These are phyloP conservation scores for Sebastes umbrosus DNA, from an alignment of 2,797 vertebrate genomes.

Conservation along the genomic window DNA sequence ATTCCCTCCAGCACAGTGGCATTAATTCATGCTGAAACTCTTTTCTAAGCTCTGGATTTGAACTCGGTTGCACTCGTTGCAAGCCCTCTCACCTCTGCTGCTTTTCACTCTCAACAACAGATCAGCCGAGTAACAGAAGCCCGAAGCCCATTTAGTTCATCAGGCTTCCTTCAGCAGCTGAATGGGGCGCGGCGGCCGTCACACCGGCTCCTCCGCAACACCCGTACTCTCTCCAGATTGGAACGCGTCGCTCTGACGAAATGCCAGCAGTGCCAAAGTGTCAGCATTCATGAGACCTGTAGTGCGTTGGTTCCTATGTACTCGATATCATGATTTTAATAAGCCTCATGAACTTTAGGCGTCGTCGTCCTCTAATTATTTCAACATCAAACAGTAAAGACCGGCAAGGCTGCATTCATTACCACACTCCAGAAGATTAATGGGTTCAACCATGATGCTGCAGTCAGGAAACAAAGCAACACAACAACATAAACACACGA, in stretches of 20 bases:
- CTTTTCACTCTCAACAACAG: constrained; percentile 45
- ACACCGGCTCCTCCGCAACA: constrained; percentile 2
- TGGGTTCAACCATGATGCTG: constrained; percentile 45
- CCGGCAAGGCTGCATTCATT: constrained; percentile 61
- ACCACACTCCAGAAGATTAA: constrained; percentile 70
- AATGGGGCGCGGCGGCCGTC: not conserved
- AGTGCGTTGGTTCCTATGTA: constrained; percentile 9
- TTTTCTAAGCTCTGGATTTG: constrained; percentile 58
- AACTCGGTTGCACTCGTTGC: constrained; percentile 44
- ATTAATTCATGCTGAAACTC: constrained; percentile 72
- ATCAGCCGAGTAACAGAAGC: constrained; percentile 49
- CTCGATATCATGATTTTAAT: constrained; percentile 52
- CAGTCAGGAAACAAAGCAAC: constrained; percentile 33
- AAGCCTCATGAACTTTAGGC: constrained; percentile 62
- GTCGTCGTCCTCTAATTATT: constrained; percentile 67
- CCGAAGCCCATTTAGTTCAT: constrained; percentile 51
- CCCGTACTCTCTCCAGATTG: constrained; percentile 30
- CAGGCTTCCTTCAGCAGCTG: constrained; percentile 21
- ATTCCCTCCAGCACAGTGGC: constrained; percentile 61
- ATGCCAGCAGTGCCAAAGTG: constrained; percentile 40
- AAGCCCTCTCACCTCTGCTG: constrained; percentile 49
- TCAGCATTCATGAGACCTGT: constrained; percentile 40
- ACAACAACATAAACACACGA: constrained; percentile 14
- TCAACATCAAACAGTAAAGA: constrained; percentile 68
- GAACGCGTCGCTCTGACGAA: constrained; percentile 37